Evolutionary conservation across 1,140 invertebrate species (phyloP).

Genomic region (Brachionus manjavacas): DNA sequence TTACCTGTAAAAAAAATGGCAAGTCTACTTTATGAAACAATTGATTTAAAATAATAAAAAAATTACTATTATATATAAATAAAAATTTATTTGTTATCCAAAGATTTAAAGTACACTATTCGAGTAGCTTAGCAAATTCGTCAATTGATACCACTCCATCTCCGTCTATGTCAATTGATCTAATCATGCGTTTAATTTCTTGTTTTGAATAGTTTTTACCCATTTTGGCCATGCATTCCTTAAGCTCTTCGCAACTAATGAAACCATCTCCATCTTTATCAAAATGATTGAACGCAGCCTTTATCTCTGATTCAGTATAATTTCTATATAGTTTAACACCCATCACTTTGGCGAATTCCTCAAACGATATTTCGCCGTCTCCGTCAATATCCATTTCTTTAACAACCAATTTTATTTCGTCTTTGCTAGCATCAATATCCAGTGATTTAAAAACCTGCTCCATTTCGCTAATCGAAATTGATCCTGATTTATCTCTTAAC

Average conservation of each 20-base stretch:
- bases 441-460: background rate
- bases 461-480: background rate
- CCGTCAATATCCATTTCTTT: slow-evolving; percentile 12
- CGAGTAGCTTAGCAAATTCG: background rate
- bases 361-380: background rate
- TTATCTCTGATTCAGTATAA: background rate
- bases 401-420: background rate
- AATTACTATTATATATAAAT: too few species aligned
- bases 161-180: background rate
- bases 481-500: background rate
- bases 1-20: too few species aligned
- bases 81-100: too few species aligned
- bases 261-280: slow-evolving; percentile 10
- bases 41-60: too few species aligned
- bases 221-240: background rate
- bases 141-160: slow-evolving; percentile 3
- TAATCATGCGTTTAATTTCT: slow-evolving; percentile 11
- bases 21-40: too few species aligned
- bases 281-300: background rate
- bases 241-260: background rate
- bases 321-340: background rate
- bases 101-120: background rate
- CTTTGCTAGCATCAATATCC: background rate
- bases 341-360: background rate
- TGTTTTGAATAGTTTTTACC: background rate